Evolutionary conservation across 2,888 invertebrate species (phyloP).

Genomic region (Cephus rjabovi): DNA sequence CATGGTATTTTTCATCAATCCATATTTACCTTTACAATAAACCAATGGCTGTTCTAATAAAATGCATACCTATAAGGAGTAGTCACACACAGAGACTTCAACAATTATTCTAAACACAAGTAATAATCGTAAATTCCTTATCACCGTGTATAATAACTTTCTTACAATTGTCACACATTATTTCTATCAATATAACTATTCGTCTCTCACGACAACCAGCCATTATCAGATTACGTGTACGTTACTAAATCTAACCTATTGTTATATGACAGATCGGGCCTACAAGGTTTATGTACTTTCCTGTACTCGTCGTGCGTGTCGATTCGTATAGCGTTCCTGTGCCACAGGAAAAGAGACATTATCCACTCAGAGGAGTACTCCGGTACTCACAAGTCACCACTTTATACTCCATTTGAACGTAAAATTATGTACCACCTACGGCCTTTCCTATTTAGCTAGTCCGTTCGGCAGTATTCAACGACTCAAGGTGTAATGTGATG

Average conservation of each 20-base stretch:
- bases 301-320: constrained; percentile 5
- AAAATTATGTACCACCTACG: constrained; percentile 46
- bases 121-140: background rate
- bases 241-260: background rate
- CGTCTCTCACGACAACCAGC: background rate
- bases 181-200: background rate
- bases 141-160: background rate
- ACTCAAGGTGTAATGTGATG: background rate
- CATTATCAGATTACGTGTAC: background rate
- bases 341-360: constrained; percentile 64
- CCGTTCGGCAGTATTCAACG: constrained; percentile 34
- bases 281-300: constrained; percentile 2
- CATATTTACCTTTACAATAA: background rate
- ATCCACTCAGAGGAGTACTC: constrained; percentile 56
- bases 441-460: constrained; percentile 45
- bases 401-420: constrained; percentile 57
- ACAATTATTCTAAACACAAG: background rate
- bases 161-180: background rate
- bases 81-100: background rate
- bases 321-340: constrained; percentile 31
- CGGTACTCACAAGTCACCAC: constrained; percentile 52
- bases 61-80: background rate
- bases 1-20: background rate
- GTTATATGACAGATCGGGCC: background rate
- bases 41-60: no score